phyloP scores from a whole-genome alignment of 2,113 vertebrate genomes.

The Rynchops niger region DNA sequence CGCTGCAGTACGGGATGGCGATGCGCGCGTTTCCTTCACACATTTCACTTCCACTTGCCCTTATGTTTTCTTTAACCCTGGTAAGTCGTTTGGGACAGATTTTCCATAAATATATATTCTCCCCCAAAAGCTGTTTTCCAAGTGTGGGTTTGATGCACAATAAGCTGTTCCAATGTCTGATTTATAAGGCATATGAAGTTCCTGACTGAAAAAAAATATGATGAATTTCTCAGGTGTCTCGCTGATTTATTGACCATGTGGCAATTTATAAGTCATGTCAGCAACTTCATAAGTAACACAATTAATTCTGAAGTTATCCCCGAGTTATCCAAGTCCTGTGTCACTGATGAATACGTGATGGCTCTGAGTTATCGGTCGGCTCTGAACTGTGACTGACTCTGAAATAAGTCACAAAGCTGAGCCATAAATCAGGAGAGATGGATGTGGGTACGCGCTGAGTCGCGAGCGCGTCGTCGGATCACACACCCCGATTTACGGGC shows the following conservation, averaged over 20 bases:
- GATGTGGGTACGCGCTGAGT: neutral
- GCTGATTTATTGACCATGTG: constrained; percentile 54
- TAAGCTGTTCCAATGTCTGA: constrained; percentile 17
- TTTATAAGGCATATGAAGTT: constrained; percentile 38
- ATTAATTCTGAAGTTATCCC: constrained; percentile 67
- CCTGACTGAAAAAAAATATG: constrained; percentile 3
- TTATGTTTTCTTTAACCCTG: neutral
- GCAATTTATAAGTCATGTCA: constrained; percentile 67
- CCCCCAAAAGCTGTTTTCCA: neutral
- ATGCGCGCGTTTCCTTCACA: neutral
- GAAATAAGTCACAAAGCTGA: constrained; percentile 33
- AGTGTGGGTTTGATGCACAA: neutral
- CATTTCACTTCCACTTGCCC: neutral
- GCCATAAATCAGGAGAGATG: constrained; percentile 18
- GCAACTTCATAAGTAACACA: constrained; percentile 65
- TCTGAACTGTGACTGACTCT: constrained; percentile 37
- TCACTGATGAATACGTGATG: constrained; percentile 26
- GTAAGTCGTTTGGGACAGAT: neutral
- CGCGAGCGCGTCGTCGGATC: neutral
- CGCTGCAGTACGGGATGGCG: rapidly evolving
- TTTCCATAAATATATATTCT: neutral
- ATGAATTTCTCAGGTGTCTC: constrained; percentile 48
- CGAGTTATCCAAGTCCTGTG: constrained; percentile 26
- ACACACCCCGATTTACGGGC: neutral
- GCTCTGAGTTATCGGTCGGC: constrained; percentile 25